These are phyloP conservation scores for Ylistrum balloti DNA, from an alignment of 1,140 invertebrate genomes.

Conservation along the genomic window DNA sequence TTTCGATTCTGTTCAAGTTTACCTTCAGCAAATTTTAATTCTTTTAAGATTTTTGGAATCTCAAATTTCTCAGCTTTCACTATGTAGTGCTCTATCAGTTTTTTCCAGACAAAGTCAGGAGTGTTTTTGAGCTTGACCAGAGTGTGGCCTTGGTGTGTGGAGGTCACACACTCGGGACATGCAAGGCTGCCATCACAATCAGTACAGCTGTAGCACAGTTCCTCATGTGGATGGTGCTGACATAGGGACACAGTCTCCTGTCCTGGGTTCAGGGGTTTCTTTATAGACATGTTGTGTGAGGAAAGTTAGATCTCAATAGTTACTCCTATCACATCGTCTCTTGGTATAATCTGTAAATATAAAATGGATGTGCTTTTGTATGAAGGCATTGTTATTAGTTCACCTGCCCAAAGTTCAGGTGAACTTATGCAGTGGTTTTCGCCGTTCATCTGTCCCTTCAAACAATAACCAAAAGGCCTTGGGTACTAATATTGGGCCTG, in stretches of 20 bases:
- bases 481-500: no score
- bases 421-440: no score
- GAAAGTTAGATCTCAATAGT: neutral
- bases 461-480: no score
- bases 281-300: neutral
- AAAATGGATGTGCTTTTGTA: neutral
- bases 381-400: no score
- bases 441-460: no score
- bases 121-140: constrained; percentile 24
- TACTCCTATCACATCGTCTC: no score
- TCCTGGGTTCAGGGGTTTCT: neutral
- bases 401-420: no score
- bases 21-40: neutral
- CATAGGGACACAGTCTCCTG: neutral
- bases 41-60: neutral
- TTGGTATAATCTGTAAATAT: neutral
- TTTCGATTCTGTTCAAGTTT: constrained; percentile 2
- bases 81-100: neutral
- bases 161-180: constrained; percentile 18
- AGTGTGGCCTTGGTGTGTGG: constrained; percentile 2
- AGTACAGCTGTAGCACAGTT: neutral
- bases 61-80: constrained; percentile 1
- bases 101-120: neutral
- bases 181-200: neutral
- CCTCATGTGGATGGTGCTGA: neutral